Evolutionary conservation across 2,113 vertebrate genomes (phyloP), one percentile per base, ranked within the genome.

Genomic region (Xiphias gladius): DNA sequence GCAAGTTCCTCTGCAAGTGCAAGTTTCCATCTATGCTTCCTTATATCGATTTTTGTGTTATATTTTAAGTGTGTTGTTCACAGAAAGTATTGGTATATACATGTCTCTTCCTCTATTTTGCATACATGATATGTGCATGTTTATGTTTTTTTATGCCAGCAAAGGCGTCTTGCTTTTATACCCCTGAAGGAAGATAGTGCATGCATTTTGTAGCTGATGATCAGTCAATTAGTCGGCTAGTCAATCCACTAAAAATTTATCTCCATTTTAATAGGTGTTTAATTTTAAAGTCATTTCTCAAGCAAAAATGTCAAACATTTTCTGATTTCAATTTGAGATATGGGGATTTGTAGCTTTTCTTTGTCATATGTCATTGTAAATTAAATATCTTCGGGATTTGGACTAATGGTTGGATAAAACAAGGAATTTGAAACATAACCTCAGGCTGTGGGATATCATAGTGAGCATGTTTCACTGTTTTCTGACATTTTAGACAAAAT

Each of bases 1-100:
- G 58, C 43, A 58, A 50, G 64, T 59, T 83, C 52, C 28, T 68
- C 50, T 13, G 50, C 5, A 28, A 77, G 68, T n/a, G 20, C 9
- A 22, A 37, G 24, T 54, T 58, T 28, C 58, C 46, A 17, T 43
- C 41, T 2, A 50, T 8, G 28, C 37, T 19, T 63, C 55, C 66
- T 64, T 43, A 24, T 58, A 5, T 57, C 35, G 74, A 35, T 64
- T 41, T 37, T 41, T 55, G 59, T 55, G 19, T 66, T 37, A 30
- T 22, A 39, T 63, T 30, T 48, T 9, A 39, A 80, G 17, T n/a
- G 28, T 20, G 19, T 3, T 24, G 63, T 70, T 52, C 61, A 32
- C 63, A 69, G 43, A 28, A 43, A n/a, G n/a, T n/a, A n/a, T n/a
- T n/a, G n/a, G n/a, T n/a, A n/a, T n/a, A n/a, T n/a, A n/a, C n/a